phyloP scores from a whole-genome alignment of 1,140 invertebrate species.

The Drosophila seguyi region DNA sequence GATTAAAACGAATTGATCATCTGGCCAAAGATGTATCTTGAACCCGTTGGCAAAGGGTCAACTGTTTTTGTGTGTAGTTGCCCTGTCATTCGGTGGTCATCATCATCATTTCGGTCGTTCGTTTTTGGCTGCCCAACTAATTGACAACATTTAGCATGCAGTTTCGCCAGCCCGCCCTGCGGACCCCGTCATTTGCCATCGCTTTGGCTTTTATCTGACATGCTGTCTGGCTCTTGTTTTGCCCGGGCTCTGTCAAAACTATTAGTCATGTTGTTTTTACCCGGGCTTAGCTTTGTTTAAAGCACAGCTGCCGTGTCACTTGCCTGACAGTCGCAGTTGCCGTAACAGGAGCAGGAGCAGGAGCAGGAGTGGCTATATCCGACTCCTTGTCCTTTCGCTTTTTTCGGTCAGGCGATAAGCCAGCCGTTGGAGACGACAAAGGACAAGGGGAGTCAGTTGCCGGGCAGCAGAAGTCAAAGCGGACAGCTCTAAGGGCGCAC shows the following conservation, averaged over 20 bases:
- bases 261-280: slow-evolving; percentile 73
- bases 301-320: slow-evolving; percentile 66
- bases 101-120: slow-evolving; percentile 37
- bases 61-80: slow-evolving; percentile 12
- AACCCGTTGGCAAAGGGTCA: slow-evolving; percentile 22
- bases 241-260: slow-evolving; percentile 60
- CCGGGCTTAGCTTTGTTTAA: slow-evolving; percentile 57
- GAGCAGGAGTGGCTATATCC: slow-evolving; percentile 9
- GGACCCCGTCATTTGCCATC: slow-evolving; percentile 45
- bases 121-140: slow-evolving; percentile 61
- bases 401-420: slow-evolving; percentile 65
- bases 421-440: slow-evolving; percentile 20
- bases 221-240: slow-evolving; percentile 76
- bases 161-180: slow-evolving; percentile 11
- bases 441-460: slow-evolving; percentile 18
- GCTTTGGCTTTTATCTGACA: slow-evolving; percentile 77
- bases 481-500: slow-evolving; percentile 19
- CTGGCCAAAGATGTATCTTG: slow-evolving; percentile 7
- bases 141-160: slow-evolving; percentile 69
- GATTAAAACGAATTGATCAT: slow-evolving; percentile 35
- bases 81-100: slow-evolving; percentile 53
- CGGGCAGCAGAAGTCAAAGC: slow-evolving; percentile 13
- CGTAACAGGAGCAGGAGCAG: slow-evolving; percentile 7
- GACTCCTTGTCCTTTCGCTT: slow-evolving; percentile 38
- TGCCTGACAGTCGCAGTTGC: slow-evolving; percentile 49